Conservation (phyloP, 2,888 invertebrate genomes). For the Bombylius discolor region DNA sequence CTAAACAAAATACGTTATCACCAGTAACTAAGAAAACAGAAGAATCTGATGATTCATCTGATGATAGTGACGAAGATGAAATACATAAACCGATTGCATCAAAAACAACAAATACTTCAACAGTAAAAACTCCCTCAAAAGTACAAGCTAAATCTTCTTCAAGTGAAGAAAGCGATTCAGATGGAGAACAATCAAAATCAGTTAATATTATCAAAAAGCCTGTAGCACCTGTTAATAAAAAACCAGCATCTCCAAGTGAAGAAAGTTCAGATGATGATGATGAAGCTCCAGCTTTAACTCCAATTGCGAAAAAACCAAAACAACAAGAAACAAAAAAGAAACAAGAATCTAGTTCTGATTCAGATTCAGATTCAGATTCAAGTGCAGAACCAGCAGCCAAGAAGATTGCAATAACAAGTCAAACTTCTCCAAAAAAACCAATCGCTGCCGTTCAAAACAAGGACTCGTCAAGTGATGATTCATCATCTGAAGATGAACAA, state of each 20-base stretch:
- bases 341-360: constrained; percentile 13
- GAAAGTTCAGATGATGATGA: constrained; percentile 30
- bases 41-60: constrained; percentile 18
- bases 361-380: constrained; percentile 11
- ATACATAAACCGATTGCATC: constrained; percentile 18
- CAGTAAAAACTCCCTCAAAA: constrained; percentile 10
- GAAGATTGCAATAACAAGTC: constrained; percentile 5
- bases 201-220: constrained; percentile 14
- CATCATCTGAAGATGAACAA: constrained; percentile 25
- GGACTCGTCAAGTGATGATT: constrained; percentile 18
- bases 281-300: constrained; percentile 1
- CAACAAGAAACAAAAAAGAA: constrained; percentile 14
- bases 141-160: constrained; percentile 4
- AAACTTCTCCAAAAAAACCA: not conserved
- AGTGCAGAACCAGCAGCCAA: constrained; percentile 14
- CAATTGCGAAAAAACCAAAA: constrained; percentile 12
- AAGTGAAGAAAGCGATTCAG: constrained; percentile 14
- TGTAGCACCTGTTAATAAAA: constrained; percentile 5
- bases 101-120: constrained; percentile 2
- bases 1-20: too few relatives aligned
- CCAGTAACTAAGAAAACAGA: not conserved
- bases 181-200: constrained; percentile 12
- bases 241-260: constrained; percentile 19
- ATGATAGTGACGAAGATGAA: constrained; percentile 20
- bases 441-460: not conserved